Base-by-base conservation (phyloP, 2,113 vertebrate genomes). In the Smithornis capensis region DNA sequence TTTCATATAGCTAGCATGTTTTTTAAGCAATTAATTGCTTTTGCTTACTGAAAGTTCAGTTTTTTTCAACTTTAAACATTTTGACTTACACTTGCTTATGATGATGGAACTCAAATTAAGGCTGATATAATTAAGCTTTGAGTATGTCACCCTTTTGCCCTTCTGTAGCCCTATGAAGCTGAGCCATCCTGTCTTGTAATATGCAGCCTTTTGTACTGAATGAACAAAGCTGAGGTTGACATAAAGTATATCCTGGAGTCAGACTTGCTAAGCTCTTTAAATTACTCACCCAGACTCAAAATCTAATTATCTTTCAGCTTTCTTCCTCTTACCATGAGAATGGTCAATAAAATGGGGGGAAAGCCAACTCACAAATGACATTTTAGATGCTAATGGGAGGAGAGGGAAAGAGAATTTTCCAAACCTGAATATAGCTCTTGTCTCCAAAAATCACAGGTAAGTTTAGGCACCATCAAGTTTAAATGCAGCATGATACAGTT, bases 281-380 rank as follows among this genome's bases (percentile, higher is more conserved):
- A 93, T 96, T 92, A 92, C 81, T 94, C 78, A 91, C 27, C 62
- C 65, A 83, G 65, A 49, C 57, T 90, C 19, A 57, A 90, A 92
- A 96, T 92, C 74, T 91, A 91, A 92, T 94, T 84, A 87, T 93
- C 87, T 93, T 95, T 89, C 77, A 89, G 69, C 52, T 85, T 96
- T 80, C 63, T 83, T 88, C 71, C 60, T 89, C 92, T 94, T 94
- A 62, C 38, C 50, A 67, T 55, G 33, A 86, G 55, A 83, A 89
- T 71, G 60, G 83, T 90, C 76, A 95, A 87, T 91, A 94, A 90
- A 96, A 42, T 18, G 23, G 12, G 14, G 70, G 40, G 35, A 56
- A 82, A 83, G 27, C 15, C 42, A 70, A 62, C 12, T 80, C 56
- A 75, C 47, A 92, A 88, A 94, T 47, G 59, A 60, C 37, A 84